A percentile compares a stretch with the other conserved stretches of the same genome.
Evolutionary conservation across 2,888 invertebrate species (phyloP).

Genomic region (Tetropium fuscum): DNA sequence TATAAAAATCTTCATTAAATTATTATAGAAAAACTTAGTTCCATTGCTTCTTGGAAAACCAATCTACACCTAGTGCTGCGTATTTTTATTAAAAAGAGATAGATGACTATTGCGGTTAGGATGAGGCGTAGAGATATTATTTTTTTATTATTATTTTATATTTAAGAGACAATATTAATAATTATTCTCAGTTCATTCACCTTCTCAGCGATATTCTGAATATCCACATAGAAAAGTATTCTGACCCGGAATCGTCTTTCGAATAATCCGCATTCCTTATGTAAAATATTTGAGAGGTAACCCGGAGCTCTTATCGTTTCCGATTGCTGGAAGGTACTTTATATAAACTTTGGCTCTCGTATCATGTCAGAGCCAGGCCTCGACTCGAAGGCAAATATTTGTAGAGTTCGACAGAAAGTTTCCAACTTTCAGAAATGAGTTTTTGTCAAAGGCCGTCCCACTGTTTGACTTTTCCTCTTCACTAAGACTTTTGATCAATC

Average conservation of each 20-base stretch:
- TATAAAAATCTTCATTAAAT: too few species aligned
- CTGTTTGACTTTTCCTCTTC: slow-evolving; percentile 45
- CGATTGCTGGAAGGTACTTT: slow-evolving; percentile 43
- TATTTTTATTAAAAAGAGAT: too few species aligned
- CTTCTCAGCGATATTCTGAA: neutral
- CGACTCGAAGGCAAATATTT: slow-evolving; percentile 31
- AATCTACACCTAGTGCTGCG: too few species aligned
- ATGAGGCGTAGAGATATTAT: too few species aligned
- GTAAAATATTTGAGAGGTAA: slow-evolving; percentile 41
- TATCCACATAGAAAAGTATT: slow-evolving; percentile 13
- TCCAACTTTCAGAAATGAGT: slow-evolving; percentile 52
- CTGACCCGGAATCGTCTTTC: slow-evolving; percentile 19
- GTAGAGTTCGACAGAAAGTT: slow-evolving; percentile 47
- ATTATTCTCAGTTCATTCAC: neutral
- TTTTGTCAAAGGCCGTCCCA: slow-evolving; percentile 52
- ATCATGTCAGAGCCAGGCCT: slow-evolving; percentile 12
- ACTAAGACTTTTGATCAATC: slow-evolving; percentile 54
- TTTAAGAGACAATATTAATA: too few species aligned
- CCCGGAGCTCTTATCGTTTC: slow-evolving; percentile 42
- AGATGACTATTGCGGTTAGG: too few species aligned
- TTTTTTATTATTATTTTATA: too few species aligned
- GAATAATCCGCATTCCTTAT: slow-evolving; percentile 40
- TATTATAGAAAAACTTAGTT: too few species aligned
- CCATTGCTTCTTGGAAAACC: too few species aligned
- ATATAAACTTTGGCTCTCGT: slow-evolving; percentile 36